A percentile compares a stretch with the other conserved stretches of the same genome.
Evolutionary conservation across 1,140 invertebrate species (phyloP).

Genomic region (Epicauta chinensis): DNA sequence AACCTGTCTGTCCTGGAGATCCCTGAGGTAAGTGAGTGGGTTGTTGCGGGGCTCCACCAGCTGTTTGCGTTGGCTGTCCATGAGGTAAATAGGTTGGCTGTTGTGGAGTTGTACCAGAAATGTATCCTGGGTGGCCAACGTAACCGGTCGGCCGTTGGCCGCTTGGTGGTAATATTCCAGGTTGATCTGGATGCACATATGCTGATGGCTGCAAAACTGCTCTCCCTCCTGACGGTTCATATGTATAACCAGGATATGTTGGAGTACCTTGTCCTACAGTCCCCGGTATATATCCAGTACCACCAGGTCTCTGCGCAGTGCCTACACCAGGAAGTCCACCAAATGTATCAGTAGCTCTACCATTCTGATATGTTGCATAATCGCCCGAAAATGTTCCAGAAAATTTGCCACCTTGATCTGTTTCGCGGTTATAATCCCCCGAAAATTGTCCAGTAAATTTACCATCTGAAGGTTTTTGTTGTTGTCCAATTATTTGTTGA

Average conservation of each 20-base stretch:
- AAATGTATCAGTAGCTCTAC: background rate
- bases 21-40: no score
- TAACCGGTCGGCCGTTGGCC: no score
- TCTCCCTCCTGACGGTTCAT: constrained; percentile 2
- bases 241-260: constrained; percentile 12
- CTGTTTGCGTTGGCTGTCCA: no score
- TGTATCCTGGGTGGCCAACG: no score
- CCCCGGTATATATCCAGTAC: background rate
- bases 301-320: background rate
- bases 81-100: no score
- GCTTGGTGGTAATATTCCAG: constrained; percentile 6
- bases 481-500: background rate
- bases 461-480: background rate
- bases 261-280: no score
- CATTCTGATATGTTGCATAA: constrained; percentile 23
- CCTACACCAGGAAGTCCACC: constrained; percentile 1
- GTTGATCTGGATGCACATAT: constrained; percentile 8
- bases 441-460: constrained; percentile 28
- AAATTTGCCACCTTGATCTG: constrained; percentile 28
- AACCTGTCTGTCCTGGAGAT: no score
- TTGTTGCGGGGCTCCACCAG: no score
- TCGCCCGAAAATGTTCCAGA: constrained; percentile 34
- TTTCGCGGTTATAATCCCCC: constrained; percentile 27
- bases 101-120: no score
- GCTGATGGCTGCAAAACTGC: constrained; percentile 1